Evolutionary conservation across 1,140 invertebrate species (phyloP).

Genomic region (Zeugodacus cucurbitae): DNA sequence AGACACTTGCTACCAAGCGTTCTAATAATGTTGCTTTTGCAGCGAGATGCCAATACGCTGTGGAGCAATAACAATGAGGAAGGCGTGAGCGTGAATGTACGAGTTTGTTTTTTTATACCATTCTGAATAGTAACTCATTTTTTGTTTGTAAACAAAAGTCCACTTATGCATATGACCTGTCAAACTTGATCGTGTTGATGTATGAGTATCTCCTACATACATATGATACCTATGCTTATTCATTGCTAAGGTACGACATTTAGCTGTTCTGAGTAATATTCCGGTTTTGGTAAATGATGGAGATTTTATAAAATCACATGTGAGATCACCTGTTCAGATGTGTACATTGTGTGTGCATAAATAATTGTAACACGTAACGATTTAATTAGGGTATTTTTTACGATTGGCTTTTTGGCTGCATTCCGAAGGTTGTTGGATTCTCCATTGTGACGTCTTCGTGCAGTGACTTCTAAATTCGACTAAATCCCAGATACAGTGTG

Average conservation of each 20-base stretch:
- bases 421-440: not conserved
- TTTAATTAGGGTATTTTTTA: not conserved
- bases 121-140: not conserved
- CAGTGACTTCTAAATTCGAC: not conserved
- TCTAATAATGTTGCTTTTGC: not conserved
- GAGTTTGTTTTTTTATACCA: not conserved
- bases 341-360: not conserved
- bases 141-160: not conserved
- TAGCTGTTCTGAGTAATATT: not conserved
- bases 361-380: not conserved
- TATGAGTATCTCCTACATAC: too few species aligned
- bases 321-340: not conserved
- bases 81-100: not conserved
- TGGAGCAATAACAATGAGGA: not conserved
- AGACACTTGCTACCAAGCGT: not conserved
- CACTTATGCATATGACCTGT: not conserved
- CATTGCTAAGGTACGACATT: not conserved
- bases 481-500: not conserved
- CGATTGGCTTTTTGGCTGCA: too few species aligned
- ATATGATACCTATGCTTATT: not conserved
- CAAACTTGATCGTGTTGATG: not conserved
- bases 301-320: conserved; percentile 6
- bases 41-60: not conserved
- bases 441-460: not conserved
- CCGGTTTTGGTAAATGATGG: not conserved